A percentile compares a stretch with the other conserved stretches of the same genome.
Conservation (phyloP, 2,797 vertebrate species). For the Danio kyathit region DNA sequence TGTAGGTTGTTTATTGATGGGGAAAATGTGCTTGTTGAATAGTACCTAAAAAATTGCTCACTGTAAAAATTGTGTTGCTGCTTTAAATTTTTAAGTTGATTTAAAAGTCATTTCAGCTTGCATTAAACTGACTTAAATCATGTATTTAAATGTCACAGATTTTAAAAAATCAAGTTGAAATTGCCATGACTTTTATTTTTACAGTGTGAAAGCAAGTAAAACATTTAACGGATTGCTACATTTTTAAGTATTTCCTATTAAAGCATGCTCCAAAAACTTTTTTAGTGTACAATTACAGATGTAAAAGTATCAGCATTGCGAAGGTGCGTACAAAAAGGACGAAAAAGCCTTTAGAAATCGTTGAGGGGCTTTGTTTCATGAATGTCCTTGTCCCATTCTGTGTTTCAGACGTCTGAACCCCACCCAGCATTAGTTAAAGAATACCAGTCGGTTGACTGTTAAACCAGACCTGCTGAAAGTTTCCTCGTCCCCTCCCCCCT, state of each 20-base stretch:
- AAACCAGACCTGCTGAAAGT: conserved; percentile 79
- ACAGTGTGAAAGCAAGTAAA: too few relatives aligned
- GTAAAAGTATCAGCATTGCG: not conserved
- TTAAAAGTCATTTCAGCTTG: too few relatives aligned
- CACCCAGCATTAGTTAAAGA: conserved; percentile 78
- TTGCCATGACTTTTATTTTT: too few relatives aligned
- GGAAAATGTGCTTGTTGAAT: not conserved
- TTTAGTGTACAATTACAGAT: not conserved
- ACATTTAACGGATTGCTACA: too few relatives aligned
- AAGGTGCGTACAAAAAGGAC: conserved; percentile 3
- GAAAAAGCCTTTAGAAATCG: conserved; percentile 30
- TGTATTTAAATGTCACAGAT: too few relatives aligned
- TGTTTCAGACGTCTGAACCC: conserved; percentile 63
- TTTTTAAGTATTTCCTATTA: too few relatives aligned
- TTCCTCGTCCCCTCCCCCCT: conserved; percentile 77
- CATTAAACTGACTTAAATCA: too few relatives aligned
- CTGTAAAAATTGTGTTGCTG: too few relatives aligned
- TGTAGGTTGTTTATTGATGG: not conserved
- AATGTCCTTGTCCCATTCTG: conserved; percentile 54
- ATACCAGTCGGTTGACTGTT: conserved; percentile 80
- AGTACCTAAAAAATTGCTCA: not conserved
- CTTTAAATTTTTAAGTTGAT: too few relatives aligned
- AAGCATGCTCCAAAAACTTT: too few relatives aligned
- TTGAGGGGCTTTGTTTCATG: conserved; percentile 55
- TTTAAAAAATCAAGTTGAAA: too few relatives aligned